These are phyloP conservation scores for Ptilodon capucinus DNA, from an alignment of 2,888 invertebrate species.

Conservation along the genomic window DNA sequence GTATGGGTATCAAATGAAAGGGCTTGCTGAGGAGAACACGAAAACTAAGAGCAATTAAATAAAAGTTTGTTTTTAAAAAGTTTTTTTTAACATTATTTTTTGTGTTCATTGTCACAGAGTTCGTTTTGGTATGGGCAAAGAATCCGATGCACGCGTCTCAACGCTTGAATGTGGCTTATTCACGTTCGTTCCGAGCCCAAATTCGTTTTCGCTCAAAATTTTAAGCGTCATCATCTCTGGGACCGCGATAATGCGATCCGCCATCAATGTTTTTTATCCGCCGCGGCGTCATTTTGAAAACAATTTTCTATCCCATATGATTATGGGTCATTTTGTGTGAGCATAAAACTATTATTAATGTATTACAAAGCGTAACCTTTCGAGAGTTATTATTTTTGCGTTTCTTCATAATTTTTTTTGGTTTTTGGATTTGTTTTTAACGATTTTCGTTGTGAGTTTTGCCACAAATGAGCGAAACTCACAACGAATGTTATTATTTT, in stretches of 20 bases:
- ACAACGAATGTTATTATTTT: neutral
- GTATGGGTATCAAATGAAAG: too few relatives aligned
- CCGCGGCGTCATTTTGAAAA: conserved; percentile 66
- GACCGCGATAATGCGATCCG: conserved; percentile 58
- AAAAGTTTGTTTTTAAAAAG: too few relatives aligned
- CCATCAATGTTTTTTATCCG: conserved; percentile 68
- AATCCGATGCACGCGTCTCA: too few relatives aligned
- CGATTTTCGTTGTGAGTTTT: conserved; percentile 16
- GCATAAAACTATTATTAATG: conserved; percentile 77
- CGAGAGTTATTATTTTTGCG: conserved; percentile 53
- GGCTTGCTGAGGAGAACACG: too few relatives aligned
- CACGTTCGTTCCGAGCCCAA: conserved; percentile 45
- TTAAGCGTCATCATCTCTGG: conserved; percentile 66
- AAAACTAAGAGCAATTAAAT: too few relatives aligned
- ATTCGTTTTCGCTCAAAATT: conserved; percentile 62
- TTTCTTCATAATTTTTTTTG: conserved; percentile 33
- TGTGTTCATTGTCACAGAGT: too few relatives aligned
- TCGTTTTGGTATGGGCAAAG: too few relatives aligned
- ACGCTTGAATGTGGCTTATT: too few relatives aligned
- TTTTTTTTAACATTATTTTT: too few relatives aligned
- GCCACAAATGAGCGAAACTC: too few relatives aligned
- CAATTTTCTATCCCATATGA: conserved; percentile 80
- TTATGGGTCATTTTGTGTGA: conserved; percentile 74
- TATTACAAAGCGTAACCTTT: conserved; percentile 58
- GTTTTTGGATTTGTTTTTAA: conserved; percentile 28